These are phyloP conservation scores for Trachymyrmex septentrionalis DNA, from an alignment of 1,140 invertebrate genomes.

Conservation along the genomic window DNA sequence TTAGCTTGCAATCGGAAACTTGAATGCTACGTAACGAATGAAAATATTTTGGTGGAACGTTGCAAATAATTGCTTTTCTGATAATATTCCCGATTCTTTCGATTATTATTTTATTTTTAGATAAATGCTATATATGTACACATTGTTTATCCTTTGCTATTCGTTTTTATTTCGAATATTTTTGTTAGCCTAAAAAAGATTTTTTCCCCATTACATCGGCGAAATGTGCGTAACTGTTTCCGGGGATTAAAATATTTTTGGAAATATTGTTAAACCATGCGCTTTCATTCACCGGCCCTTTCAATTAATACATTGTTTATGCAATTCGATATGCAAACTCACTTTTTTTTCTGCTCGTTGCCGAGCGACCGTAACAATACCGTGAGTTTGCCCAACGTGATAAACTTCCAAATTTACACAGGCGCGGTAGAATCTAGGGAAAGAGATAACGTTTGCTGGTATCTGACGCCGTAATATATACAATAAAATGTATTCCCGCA, in stretches of 20 bases:
- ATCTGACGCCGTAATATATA: conserved; percentile 61
- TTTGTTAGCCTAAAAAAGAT: conserved; percentile 38
- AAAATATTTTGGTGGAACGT: background rate
- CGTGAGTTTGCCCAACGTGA: conserved; percentile 59
- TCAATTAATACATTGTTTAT: conserved; percentile 66
- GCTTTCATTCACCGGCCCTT: conserved; percentile 57
- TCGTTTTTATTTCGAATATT: conserved; percentile 42
- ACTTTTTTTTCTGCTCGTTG: conserved; percentile 36
- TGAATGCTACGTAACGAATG: background rate
- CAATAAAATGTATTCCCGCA: conserved; percentile 61
- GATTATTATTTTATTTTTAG: conserved; percentile 39
- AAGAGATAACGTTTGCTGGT: conserved; percentile 60
- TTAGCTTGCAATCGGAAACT: background rate
- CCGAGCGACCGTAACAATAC: conserved; percentile 50
- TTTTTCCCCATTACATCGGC: background rate
- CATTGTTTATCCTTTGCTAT: background rate
- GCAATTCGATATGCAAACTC: conserved; percentile 64
- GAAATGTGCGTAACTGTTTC: conserved; percentile 11
- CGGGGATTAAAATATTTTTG: conserved; percentile 51
- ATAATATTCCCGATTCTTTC: conserved; percentile 6
- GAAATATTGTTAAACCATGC: conserved; percentile 56
- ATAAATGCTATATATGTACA: background rate
- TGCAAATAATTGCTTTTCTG: background rate
- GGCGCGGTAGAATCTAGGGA: conserved; percentile 40
- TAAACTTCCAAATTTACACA: conserved; percentile 65